These are phyloP conservation scores for Tenthredo livida DNA, from an alignment of 2,888 invertebrate species.

Conservation along the genomic window DNA sequence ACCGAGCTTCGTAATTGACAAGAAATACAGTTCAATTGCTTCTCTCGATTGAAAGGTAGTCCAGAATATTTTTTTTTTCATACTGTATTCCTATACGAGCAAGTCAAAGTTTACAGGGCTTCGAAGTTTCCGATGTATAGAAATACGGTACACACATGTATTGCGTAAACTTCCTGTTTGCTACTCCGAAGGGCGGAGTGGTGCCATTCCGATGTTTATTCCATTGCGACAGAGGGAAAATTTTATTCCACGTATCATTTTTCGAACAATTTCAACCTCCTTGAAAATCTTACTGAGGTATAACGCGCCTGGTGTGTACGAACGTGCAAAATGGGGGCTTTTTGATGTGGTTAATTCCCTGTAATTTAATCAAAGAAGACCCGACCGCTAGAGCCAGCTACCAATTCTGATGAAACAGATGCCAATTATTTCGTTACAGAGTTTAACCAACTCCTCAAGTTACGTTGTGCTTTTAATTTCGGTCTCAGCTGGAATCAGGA, in stretches of 20 bases:
- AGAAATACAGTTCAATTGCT: neutral
- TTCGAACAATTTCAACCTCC: neutral
- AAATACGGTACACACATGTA: neutral
- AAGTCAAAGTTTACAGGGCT: neutral
- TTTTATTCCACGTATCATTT: neutral
- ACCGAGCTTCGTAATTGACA: neutral
- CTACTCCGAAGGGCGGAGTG: neutral
- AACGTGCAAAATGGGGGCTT: neutral
- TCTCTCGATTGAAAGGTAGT: neutral
- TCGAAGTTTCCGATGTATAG: neutral
- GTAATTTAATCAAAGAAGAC: neutral
- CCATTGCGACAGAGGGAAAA: neutral
- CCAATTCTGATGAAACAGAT: constrained; percentile 5
- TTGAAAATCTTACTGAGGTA: neutral
- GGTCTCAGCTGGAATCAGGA: neutral
- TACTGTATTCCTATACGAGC: neutral
- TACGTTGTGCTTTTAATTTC: neutral
- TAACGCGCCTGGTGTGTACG: neutral
- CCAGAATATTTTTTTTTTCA: neutral
- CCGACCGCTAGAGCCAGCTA: neutral
- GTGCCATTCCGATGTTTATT: constrained; percentile 1
- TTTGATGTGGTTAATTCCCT: constrained; percentile 8
- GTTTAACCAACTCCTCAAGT: neutral
- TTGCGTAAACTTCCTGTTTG: neutral
- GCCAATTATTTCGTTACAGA: neutral